Evolutionary conservation across 2,113 vertebrate species (phyloP), one percentile per base, ranked within the genome.

Genomic region (Amblyopsis rosae): DNA sequence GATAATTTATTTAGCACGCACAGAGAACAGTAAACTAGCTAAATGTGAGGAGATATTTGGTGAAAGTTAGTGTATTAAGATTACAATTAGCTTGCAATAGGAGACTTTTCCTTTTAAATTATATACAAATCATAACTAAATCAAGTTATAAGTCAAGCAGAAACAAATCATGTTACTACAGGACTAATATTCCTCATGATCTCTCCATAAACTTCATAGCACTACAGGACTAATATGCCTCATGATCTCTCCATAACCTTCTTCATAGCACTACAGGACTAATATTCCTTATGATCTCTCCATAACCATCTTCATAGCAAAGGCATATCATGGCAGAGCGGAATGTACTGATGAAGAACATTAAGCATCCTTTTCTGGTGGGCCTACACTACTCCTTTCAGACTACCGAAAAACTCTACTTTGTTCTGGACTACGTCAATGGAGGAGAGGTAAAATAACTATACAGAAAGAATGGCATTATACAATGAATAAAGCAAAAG

Each of bases 261-360:
- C 32, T 33, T 19, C 75, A n/a, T 82, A 94, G 93, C 93, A 94
- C 19, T 19, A 19, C 19, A 19, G 12, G n/a, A 53, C 5, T 19
- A 6, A 19, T 35, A 7, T 16, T 45, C 15, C 45, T 53, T 11
- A 55, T 26, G 26, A 26, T 55, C 9, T 51, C 58, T 41, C 19
- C 33, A 26, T 2, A 9, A 4, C 55, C 0, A 41, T 48, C 32
- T 33, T 19, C 75, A n/a, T 82, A 94, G 93, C 93, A 94, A 91
- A 94, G 92, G 76, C 93, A 94, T 62, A 94, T 94, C 88, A 94
- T 94, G 93, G 92, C 93, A 0, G 93, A 94, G 79, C 90, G 93
- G 62, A 94, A 89, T 1, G 93, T 94, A 12, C 84, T 94, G 59
- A 92, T 94, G 88, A 94, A 94, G 84, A 94, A 93, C 80, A 84